Conservation (phyloP, 2,888 invertebrate species). For the Polymixis lichenea region DNA sequence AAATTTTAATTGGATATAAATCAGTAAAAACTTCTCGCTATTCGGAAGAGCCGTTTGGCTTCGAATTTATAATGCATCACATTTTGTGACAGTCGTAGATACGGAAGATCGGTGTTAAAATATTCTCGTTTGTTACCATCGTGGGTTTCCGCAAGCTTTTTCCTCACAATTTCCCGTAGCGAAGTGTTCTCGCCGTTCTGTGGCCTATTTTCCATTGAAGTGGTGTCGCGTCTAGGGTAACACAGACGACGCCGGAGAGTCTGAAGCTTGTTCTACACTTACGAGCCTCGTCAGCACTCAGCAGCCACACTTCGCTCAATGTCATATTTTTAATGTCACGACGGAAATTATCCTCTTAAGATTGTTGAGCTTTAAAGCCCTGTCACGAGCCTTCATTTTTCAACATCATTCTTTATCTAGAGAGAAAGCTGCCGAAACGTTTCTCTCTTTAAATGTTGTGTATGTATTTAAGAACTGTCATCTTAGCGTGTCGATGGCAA, state of each 20-base stretch:
- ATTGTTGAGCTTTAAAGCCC: constrained; percentile 24
- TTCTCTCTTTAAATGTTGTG: constrained; percentile 6
- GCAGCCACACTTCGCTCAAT: constrained; percentile 53
- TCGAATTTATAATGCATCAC: constrained; percentile 16
- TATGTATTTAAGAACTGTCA: neutral
- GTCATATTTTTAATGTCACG: constrained; percentile 51
- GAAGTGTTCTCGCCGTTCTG: constrained; percentile 73
- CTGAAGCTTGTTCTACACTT: constrained; percentile 71
- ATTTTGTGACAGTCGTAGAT: constrained; percentile 37
- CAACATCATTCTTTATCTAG: constrained; percentile 4
- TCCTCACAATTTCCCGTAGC: constrained; percentile 79
- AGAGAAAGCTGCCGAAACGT: constrained; percentile 20
- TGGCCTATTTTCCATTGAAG: constrained; percentile 85
- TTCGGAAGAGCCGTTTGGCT: constrained; percentile 32
- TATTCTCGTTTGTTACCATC: constrained; percentile 56
- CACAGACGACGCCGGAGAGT: constrained; percentile 73
- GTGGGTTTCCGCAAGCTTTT: constrained; percentile 68
- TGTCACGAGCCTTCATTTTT: constrained; percentile 13
- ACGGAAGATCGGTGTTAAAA: constrained; percentile 32
- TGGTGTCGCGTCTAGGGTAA: constrained; percentile 70
- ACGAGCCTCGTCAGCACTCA: constrained; percentile 53
- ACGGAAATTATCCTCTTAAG: constrained; percentile 23
- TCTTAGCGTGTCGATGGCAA: neutral
- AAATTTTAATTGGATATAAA: constrained; percentile 51
- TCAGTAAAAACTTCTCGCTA: constrained; percentile 27